These are phyloP conservation scores for Thymallus thymallus DNA, from an alignment of 2,113 vertebrate species.

Conservation along the genomic window DNA sequence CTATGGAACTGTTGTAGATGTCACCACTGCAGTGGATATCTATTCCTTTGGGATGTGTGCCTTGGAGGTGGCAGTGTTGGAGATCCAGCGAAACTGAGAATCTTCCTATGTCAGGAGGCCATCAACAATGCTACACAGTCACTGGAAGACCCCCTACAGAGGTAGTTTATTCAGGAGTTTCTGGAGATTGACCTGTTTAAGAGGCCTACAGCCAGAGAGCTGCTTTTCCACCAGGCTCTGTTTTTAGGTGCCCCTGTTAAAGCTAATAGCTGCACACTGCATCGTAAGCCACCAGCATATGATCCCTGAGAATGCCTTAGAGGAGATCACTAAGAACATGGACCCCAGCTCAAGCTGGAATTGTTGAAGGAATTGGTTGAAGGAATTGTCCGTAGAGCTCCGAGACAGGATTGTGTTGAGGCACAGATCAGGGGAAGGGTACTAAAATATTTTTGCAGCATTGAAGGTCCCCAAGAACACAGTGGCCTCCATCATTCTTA, in stretches of 20 bases:
- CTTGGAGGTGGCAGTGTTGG: slow-evolving; percentile 95
- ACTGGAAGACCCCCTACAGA: slow-evolving; percentile 86
- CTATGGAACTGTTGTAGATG: slow-evolving; percentile 89
- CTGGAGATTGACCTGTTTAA: slow-evolving; percentile 83
- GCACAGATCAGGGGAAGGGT: too few species aligned
- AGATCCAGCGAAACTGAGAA: slow-evolving; percentile 97
- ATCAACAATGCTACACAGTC: slow-evolving; percentile 73
- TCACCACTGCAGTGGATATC: slow-evolving; percentile 96
- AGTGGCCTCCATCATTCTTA: too few species aligned
- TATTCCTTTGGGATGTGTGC: slow-evolving; percentile 99
- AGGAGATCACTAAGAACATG: slow-evolving; percentile 57
- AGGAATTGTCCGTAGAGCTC: too few species aligned
- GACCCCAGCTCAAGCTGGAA: too few species aligned
- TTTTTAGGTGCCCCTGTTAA: slow-evolving; percentile 95
- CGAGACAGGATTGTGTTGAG: too few species aligned
- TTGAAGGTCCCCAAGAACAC: too few species aligned
- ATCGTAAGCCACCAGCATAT: slow-evolving; percentile 94
- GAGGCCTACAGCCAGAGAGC: slow-evolving; percentile 74
- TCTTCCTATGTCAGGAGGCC: slow-evolving; percentile 89
- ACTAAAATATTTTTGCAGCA: too few species aligned
- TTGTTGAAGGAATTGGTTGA: too few species aligned
- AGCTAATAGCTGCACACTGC: slow-evolving; percentile 92
- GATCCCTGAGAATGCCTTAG: slow-evolving; percentile 94
- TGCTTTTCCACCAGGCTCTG: slow-evolving; percentile 85
- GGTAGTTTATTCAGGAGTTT: slow-evolving; percentile 96